Evolutionary conservation across 2,888 invertebrate species (phyloP).

Genomic region (Leptopilina myrica): DNA sequence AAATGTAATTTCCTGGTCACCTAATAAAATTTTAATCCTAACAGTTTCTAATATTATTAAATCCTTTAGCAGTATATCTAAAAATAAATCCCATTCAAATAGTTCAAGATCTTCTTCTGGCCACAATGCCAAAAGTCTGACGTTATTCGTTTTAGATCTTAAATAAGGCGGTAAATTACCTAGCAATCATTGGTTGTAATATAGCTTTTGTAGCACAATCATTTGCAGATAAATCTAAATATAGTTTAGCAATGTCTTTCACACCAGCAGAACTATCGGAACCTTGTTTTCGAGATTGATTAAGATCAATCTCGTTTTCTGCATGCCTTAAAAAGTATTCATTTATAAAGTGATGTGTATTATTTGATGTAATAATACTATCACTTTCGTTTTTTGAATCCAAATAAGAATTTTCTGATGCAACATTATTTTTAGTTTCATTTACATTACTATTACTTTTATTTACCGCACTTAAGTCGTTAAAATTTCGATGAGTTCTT

Average conservation of each 20-base stretch:
- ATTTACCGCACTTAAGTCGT: background rate
- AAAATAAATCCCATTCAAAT: constrained; percentile 57
- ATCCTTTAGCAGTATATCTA: constrained; percentile 57
- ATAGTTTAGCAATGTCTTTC: background rate
- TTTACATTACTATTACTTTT: background rate
- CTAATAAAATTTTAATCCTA: background rate
- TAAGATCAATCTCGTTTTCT: background rate
- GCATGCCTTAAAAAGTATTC: too few species aligned
- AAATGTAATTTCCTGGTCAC: constrained; percentile 19
- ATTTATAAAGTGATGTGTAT: too few species aligned
- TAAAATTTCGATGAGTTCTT: background rate
- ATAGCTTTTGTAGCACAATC: background rate
- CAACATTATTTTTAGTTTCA: background rate
- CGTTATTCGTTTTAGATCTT: constrained; percentile 58
- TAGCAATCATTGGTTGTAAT: constrained; percentile 42
- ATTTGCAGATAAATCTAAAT: background rate
- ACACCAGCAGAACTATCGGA: background rate
- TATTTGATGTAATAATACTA: too few species aligned
- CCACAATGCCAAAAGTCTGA: constrained; percentile 60
- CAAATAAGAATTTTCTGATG: too few species aligned
- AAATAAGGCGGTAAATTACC: constrained; percentile 59
- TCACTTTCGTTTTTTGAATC: too few species aligned
- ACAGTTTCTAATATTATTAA: constrained; percentile 57
- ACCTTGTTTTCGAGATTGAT: too few species aligned
- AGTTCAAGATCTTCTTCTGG: constrained; percentile 57